These are phyloP conservation scores for Spodoptera litura DNA, from an alignment of 1,140 invertebrate genomes.

Conservation along the genomic window DNA sequence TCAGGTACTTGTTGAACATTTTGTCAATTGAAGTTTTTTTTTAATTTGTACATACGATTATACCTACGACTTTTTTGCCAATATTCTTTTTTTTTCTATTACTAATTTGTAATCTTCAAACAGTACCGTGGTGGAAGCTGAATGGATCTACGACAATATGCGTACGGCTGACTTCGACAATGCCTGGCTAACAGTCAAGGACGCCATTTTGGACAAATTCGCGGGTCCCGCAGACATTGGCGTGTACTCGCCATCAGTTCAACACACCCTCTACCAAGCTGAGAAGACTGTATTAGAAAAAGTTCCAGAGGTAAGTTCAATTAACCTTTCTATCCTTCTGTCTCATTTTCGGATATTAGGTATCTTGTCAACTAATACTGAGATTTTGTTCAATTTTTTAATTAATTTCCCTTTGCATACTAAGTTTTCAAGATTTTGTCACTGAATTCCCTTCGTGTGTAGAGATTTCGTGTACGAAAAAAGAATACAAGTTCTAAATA, in stretches of 20 bases:
- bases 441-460: too few species aligned
- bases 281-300: conserved; percentile 89
- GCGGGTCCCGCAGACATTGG: conserved; percentile 90
- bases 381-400: too few species aligned
- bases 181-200: conserved; percentile 89
- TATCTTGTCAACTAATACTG: too few species aligned
- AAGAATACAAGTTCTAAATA: too few species aligned
- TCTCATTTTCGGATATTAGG: too few species aligned
- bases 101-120: conserved; percentile 62
- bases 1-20: conserved; percentile 68
- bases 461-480: too few species aligned
- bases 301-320: conserved; percentile 85
- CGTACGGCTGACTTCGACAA: conserved; percentile 88
- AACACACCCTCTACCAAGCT: conserved; percentile 91
- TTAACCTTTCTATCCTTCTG: background rate
- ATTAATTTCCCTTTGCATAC: too few species aligned
- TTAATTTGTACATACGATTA: background rate
- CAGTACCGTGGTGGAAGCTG: conserved; percentile 90
- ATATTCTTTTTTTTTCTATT: background rate
- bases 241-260: conserved; percentile 91
- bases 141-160: conserved; percentile 90
- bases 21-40: too few species aligned
- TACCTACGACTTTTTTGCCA: background rate
- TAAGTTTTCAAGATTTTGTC: too few species aligned
- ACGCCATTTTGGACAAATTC: conserved; percentile 90